Evolutionary conservation across 2,113 vertebrate genomes (phyloP), one percentile per base, ranked within the genome.

Genomic region (Trachemys scripta): DNA sequence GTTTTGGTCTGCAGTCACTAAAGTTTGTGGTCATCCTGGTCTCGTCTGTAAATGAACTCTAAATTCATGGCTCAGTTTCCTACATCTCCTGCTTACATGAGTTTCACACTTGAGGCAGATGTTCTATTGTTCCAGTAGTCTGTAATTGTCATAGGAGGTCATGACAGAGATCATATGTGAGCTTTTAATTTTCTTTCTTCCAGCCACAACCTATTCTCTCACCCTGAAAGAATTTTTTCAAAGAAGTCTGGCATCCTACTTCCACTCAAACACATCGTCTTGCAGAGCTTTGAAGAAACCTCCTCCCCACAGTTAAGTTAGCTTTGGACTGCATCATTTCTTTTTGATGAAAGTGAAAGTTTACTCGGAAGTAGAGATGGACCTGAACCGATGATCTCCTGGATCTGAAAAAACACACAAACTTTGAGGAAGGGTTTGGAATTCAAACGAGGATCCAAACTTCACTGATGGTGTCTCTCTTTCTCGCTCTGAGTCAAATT

Each of bases 381-480:
- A 16, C 53, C 85, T 81, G 16, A 8, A 90, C 16, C 49, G 80
- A 45, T 0, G 53, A 1, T 35, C 82, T 84, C 47, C 20, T 0
- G 1, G n/a, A 27, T 35, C 5, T 8, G 75, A 2, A 56, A 90
- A 10, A 35, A 72, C 3, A 20, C 24, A 7, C 1, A 22, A 17
- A 1, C 42, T 51, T 53, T 35, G 22, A 80, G 27, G 78, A 80
- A 24, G 81, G 57, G 2, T 13, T 1, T 51, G 45, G 84, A 65
- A 53, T 80, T 1, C 45, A 88, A 80, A 0, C 1, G 1, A 1
- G 49, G 47, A 22, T 51, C 14, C 22, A 42, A 22, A n/a, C 0
- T 0, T 62, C 72, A 75, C 78, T 85, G 11, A 8, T 45, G 88
- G 29, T 20, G 3, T 57, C 31, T 16, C 35, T 51, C 8, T 45